Base-by-base conservation (phyloP, 2,888 invertebrate genomes). In the Lasioglossum oenotherae region DNA sequence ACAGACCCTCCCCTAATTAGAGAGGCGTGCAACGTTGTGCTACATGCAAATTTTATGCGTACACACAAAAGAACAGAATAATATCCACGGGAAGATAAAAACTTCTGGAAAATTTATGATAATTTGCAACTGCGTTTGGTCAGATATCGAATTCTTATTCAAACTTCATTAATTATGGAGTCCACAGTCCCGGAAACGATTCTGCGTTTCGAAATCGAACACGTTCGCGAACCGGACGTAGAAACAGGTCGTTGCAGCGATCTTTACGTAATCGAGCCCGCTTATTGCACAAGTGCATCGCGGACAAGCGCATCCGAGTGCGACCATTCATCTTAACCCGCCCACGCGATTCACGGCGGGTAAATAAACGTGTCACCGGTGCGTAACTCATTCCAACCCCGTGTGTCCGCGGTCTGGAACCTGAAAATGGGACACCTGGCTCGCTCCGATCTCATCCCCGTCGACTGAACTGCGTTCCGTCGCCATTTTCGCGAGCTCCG, bases 341-440 rank as follows among this genome's bases (percentile, higher is more conserved):
- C 67, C 82, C 82, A 78, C 80, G 82, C 75, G 80, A 72, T 46
- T 78, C 49, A 60, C 67, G 31, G 67, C 41, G 64, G 82, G 46
- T 75, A 86, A 87, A 82, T 82, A 82, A 86, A 87, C 86, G 80
- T 80, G 86, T 80, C 78, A 82, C 81, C 60, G 69, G 44, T 41
- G 86, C 86, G 85, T 87, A 82, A 85, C 73, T 78, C 81, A 71
- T 80, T 75, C 77, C 49, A 35, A 74, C 53, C 67, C 38, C n/a
- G 64, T 35, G 41, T 31, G 67, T 16, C 57, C 60, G 49, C 10
- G 41, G 84, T 31, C 35, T 8, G 69, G 76, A 46, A 60, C 74
- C 84, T 64, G 77, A 84, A 85, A 84, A 84, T 74, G 85, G 84
- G 80, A 80, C 85, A 84, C 69, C 57, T 44, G 75, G 35, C 53